Conservation (phyloP, 1,140 invertebrate species). For the Tetranychus cinnabarinus region DNA sequence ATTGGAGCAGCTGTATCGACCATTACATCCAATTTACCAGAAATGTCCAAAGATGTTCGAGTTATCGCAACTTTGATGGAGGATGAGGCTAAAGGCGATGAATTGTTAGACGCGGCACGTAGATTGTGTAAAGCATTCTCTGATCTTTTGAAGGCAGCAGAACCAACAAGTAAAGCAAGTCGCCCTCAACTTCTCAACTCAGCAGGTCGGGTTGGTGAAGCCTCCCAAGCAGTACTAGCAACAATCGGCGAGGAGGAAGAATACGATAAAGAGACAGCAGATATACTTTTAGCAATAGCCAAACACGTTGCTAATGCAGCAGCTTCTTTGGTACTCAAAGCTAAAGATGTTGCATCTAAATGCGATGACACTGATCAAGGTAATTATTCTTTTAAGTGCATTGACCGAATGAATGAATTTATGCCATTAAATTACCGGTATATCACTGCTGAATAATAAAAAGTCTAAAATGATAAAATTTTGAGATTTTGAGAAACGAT, state of each 20-base stretch:
- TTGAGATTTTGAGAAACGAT: too few species aligned
- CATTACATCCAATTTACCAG: slow-evolving; percentile 82
- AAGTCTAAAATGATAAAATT: too few species aligned
- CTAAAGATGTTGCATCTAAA: slow-evolving; percentile 72
- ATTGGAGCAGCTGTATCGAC: slow-evolving; percentile 89
- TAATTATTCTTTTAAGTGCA: too few species aligned
- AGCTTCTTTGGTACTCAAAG: slow-evolving; percentile 73
- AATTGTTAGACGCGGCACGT: slow-evolving; percentile 72
- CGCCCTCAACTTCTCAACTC: slow-evolving; percentile 77
- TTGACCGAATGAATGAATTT: too few species aligned
- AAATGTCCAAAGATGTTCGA: slow-evolving; percentile 79
- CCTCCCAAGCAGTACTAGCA: slow-evolving; percentile 72
- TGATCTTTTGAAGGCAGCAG: slow-evolving; percentile 74
- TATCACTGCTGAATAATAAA: too few species aligned
- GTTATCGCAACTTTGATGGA: slow-evolving; percentile 82
- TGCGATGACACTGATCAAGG: slow-evolving; percentile 31
- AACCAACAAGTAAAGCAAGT: slow-evolving; percentile 75
- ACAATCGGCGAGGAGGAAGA: slow-evolving; percentile 77
- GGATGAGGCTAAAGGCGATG: slow-evolving; percentile 55
- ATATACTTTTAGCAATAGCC: slow-evolving; percentile 63
- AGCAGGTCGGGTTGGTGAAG: slow-evolving; percentile 81
- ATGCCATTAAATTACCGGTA: too few species aligned
- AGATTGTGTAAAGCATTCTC: slow-evolving; percentile 78
- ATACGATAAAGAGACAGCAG: slow-evolving; percentile 32
- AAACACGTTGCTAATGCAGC: slow-evolving; percentile 93